A percentile compares a stretch with the other conserved stretches of the same genome.
phyloP scores from a whole-genome alignment of 2,113 vertebrate species.

The Hemibagrus wyckioides region DNA sequence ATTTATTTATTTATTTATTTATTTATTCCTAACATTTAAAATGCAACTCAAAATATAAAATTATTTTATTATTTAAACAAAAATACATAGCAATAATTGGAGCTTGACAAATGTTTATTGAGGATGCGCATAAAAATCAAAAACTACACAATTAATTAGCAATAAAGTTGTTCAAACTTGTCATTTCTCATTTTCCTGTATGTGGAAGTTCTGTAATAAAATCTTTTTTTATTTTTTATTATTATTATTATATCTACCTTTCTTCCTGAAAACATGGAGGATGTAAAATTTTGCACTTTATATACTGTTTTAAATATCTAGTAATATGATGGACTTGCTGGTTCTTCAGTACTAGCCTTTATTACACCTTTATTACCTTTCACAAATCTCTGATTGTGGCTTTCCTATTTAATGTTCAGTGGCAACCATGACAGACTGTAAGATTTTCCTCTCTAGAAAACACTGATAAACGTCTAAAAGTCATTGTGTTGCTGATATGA shows the following conservation, averaged over 20 bases:
- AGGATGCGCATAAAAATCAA: background rate
- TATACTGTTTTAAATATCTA: background rate
- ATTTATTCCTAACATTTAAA: no score
- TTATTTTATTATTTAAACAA: background rate
- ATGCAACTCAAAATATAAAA: background rate
- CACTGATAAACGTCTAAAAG: background rate
- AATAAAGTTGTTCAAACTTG: background rate
- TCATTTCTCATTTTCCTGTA: background rate
- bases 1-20: no score
- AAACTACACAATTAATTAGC: no score
- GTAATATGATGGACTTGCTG: background rate
- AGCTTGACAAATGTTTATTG: background rate
- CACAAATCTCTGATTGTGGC: conserved; percentile 22
- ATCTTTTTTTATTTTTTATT: background rate
- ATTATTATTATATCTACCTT: no score
- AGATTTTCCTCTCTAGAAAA: background rate
- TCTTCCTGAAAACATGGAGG: background rate
- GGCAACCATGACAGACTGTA: background rate
- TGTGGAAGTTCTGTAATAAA: background rate
- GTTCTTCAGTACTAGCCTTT: background rate
- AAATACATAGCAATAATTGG: no score
- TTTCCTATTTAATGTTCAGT: background rate
- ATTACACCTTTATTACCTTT: background rate
- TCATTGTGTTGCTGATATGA: background rate
- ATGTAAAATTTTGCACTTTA: background rate